Percentiles rank a stretch among this genome's conserved stretches.
phyloP scores from a whole-genome alignment of 1,140 invertebrate species.

The Lepeophtheirus salmonis region DNA sequence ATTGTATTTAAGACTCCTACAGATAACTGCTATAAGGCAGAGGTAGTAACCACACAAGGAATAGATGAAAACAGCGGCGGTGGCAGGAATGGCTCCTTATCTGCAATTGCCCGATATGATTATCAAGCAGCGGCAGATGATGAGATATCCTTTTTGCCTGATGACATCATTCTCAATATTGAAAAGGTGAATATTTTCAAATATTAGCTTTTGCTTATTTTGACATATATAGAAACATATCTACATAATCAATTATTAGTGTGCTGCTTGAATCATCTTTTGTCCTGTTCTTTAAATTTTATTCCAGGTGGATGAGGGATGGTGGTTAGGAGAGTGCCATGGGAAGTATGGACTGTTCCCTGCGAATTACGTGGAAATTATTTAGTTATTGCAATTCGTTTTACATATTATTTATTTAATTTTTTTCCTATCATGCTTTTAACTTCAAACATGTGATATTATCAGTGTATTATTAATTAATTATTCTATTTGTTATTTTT shows the following conservation, averaged over 20 bases:
- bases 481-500: neutral
- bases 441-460: neutral
- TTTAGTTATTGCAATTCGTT: no score
- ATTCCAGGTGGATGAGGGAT: slow-evolving; percentile 70
- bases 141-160: slow-evolving; percentile 86
- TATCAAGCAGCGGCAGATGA: slow-evolving; percentile 52
- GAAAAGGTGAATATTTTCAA: slow-evolving; percentile 45
- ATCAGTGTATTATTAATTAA: neutral
- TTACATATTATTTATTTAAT: no score
- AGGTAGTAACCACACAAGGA: no score
- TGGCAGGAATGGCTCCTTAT: neutral
- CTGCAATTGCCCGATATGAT: slow-evolving; percentile 17
- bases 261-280: no score
- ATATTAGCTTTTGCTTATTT: no score
- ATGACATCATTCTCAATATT: slow-evolving; percentile 78
- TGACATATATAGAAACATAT: no score
- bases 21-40: no score
- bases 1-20: no score
- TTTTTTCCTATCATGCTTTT: no score
- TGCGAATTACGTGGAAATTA: slow-evolving; percentile 72
- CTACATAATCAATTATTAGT: no score
- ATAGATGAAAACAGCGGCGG: no score
- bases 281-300: neutral
- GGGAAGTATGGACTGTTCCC: slow-evolving; percentile 82
- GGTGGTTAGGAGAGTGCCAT: slow-evolving; percentile 84